These are phyloP conservation scores for Battus philenor DNA, from an alignment of 1,140 invertebrate genomes.

Conservation along the genomic window DNA sequence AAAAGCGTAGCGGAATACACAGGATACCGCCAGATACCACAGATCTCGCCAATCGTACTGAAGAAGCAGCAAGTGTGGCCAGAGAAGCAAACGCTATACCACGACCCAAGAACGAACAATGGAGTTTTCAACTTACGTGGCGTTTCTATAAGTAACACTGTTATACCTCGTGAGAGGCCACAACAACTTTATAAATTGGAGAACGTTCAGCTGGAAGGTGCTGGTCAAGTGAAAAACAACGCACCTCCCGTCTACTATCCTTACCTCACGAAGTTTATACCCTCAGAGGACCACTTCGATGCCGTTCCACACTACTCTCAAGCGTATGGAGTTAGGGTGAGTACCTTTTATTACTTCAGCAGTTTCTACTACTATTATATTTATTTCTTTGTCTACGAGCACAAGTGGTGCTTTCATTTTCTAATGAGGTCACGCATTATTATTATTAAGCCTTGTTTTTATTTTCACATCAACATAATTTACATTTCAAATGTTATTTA, in stretches of 20 bases:
- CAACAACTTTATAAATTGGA: background rate
- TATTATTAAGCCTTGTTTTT: no score
- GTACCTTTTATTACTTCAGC: slow-evolving; percentile 30
- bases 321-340: slow-evolving; percentile 55
- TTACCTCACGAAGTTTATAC: background rate
- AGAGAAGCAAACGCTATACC: slow-evolving; percentile 11
- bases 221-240: background rate
- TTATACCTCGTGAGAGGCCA: background rate
- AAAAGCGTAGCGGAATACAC: slow-evolving; percentile 37
- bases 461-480: no score
- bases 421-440: no score
- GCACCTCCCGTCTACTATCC: background rate
- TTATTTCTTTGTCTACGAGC: no score
- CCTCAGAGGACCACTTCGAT: slow-evolving; percentile 24
- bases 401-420: no score
- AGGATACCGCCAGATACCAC: slow-evolving; percentile 20
- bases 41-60: slow-evolving; percentile 1
- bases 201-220: background rate
- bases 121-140: slow-evolving; percentile 1
- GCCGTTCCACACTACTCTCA: slow-evolving; percentile 42
- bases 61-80: slow-evolving; percentile 3
- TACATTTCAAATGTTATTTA: no score
- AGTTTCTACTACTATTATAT: no score
- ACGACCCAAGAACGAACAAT: background rate
- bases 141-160: background rate